phyloP scores from a whole-genome alignment of 2,888 invertebrate genomes.

The Colletes collaris region DNA sequence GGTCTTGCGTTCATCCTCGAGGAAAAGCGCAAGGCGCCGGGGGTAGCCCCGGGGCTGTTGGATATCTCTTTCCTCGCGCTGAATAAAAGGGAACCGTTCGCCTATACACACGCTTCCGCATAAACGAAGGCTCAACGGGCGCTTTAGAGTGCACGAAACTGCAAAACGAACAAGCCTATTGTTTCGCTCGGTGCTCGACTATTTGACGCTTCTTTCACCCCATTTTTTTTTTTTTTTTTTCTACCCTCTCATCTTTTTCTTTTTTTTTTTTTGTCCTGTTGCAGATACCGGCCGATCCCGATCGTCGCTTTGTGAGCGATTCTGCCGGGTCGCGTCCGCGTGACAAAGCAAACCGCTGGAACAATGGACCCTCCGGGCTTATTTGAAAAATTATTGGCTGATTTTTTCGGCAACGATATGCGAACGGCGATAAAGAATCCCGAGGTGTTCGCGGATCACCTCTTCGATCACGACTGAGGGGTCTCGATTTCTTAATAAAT shows the following conservation, averaged over 20 bases:
- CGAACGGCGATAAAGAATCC: background rate
- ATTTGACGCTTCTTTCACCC: conserved; percentile 50
- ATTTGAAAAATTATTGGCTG: conserved; percentile 46
- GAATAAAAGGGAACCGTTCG: conserved; percentile 58
- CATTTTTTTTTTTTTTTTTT: background rate
- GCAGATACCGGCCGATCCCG: background rate
- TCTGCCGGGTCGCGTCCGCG: conserved; percentile 37
- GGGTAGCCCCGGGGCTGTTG: conserved; percentile 37
- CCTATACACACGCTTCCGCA: conserved; percentile 61
- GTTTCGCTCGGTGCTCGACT: conserved; percentile 59
- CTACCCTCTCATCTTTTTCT: background rate
- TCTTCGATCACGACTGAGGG: no score
- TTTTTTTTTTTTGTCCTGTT: background rate
- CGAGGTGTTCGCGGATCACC: background rate
- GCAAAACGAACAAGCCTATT: conserved; percentile 66
- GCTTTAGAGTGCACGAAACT: conserved; percentile 63
- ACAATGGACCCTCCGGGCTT: conserved; percentile 44
- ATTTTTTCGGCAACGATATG: conserved; percentile 14
- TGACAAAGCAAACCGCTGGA: conserved; percentile 38
- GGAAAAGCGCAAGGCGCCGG: conserved; percentile 40
- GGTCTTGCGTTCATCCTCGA: conserved; percentile 60
- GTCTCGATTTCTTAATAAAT: no score
- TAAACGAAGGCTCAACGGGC: conserved; percentile 65
- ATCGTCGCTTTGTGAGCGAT: conserved; percentile 48
- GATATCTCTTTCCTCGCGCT: conserved; percentile 15